Evolutionary conservation across 2,113 vertebrate genomes (phyloP).

Genomic region (Bungarus multicinctus): DNA sequence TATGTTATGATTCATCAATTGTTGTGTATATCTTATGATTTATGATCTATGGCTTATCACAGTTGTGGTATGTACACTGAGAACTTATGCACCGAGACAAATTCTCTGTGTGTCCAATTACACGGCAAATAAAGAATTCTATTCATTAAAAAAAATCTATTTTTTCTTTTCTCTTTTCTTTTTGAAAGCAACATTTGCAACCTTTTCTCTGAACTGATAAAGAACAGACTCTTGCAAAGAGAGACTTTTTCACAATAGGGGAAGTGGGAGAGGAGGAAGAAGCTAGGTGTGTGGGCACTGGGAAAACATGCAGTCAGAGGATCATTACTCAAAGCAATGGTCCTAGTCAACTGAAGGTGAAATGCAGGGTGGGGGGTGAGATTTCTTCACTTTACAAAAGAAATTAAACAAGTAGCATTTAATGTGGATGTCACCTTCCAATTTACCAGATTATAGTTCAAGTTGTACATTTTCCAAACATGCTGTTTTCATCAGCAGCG

Average conservation of each 20-base stretch:
- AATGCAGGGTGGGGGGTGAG: accelerated
- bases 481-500: not conserved
- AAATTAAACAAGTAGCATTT: not conserved
- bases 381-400: not conserved
- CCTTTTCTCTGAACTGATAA: not conserved
- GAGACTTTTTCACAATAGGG: not conserved
- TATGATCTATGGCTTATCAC: no score
- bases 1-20: no score
- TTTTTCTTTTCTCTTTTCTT: not conserved
- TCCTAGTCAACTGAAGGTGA: not conserved
- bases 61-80: no score
- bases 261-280: not conserved
- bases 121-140: not conserved
- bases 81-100: not conserved
- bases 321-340: not conserved
- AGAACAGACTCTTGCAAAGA: not conserved
- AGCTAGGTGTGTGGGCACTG: not conserved
- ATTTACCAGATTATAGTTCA: not conserved
- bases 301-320: not conserved
- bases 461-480: not conserved
- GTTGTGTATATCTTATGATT: no score
- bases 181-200: not conserved
- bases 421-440: not conserved
- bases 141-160: not conserved
- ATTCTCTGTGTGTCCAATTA: not conserved